Evolutionary conservation across 2,797 vertebrate genomes (phyloP), one percentile per base, ranked within the genome.

Genomic region (Sebastes elongatus): DNA sequence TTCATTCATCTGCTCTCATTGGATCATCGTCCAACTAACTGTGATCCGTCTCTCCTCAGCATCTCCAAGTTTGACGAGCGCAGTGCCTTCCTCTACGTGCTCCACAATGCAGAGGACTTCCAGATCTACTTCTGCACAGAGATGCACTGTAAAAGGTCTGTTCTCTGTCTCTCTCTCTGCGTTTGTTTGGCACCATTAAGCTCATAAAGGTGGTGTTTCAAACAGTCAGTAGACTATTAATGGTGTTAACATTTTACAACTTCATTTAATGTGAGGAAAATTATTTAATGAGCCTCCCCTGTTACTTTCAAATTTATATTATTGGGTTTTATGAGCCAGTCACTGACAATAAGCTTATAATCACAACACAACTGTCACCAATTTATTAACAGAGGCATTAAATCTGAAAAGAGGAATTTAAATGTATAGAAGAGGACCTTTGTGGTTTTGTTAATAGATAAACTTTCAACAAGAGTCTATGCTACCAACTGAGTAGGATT

Each of bases 111-210:
- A 0, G 98, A 99, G 67, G 99, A 99, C 92, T 99, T 99, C 90
- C 99, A 99, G 93, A 98, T 99, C 93, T 99, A 99, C 86, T 99
- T 99, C 95, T 99, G 98, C 86, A 98, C 99, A 33, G 98, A 99
- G 92, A 96, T 97, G 86, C 99, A 99, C 88, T 99, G 98, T 93
- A 98, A 97, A 95, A 98, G 97, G 98, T 79, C 25, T 74, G 64
- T 72, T 76, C 55, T 30, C n/a, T 0, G 2, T 38, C 64, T 18
- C 10, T 33, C 42, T 25, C 6, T 20, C 35, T 38, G 35, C 13
- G n/a, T 70, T n/a, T 65, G 38, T 69, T 30, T 23, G 14, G 33
- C 60, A 69, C 53, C 30, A 52, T 69, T n/a, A 49, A 20, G 4
- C 25, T 49, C 42, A 23, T 28, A 14, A 10, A 35, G 18, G 25